Conservation (phyloP, 2,797 vertebrate genomes). For the Momotus momota region DNA sequence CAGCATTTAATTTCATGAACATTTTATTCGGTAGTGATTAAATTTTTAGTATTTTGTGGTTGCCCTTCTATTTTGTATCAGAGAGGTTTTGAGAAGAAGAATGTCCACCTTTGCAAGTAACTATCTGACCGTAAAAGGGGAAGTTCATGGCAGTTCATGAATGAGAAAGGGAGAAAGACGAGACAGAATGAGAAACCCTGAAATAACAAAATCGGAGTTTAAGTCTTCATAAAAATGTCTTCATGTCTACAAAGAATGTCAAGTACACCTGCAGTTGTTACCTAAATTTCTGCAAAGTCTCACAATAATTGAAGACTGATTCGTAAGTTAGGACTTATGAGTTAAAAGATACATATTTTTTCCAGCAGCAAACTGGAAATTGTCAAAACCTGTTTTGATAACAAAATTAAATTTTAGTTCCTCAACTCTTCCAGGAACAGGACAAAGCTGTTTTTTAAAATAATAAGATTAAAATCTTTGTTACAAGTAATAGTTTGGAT, state of each 20-base stretch:
- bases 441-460: not conserved
- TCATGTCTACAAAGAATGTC: not conserved
- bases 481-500: not conserved
- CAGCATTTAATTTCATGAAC: conserved; percentile 48
- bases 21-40: conserved; percentile 36
- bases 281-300: not conserved
- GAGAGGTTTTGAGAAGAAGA: not conserved
- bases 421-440: not conserved
- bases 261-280: not conserved
- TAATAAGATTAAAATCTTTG: not conserved
- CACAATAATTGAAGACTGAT: not conserved
- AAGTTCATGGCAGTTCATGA: not conserved
- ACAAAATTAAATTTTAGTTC: not conserved
- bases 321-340: not conserved
- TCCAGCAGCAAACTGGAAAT: not conserved
- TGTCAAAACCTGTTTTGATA: not conserved
- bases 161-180: not conserved
- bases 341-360: not conserved
- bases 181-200: conserved; percentile 21
- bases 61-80: conserved; percentile 11
- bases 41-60: conserved; percentile 8
- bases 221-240: not conserved
- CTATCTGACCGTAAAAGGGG: not conserved
- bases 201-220: not conserved
- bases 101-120: not conserved